Conservation (phyloP, 1,140 invertebrate genomes). For the Drosophila nigromelanica region DNA sequence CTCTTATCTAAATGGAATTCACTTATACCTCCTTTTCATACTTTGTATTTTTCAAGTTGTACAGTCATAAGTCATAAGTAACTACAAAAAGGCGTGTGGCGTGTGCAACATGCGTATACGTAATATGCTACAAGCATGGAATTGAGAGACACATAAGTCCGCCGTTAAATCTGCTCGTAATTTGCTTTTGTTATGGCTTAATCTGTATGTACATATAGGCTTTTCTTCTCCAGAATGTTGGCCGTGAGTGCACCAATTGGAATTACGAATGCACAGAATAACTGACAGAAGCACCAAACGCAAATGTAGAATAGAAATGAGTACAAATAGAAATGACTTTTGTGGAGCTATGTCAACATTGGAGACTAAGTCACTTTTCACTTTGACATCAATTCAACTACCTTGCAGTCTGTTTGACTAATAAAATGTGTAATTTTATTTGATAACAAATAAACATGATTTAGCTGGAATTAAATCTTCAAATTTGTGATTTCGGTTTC, state of each 20-base stretch:
- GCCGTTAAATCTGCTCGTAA: conserved; percentile 55
- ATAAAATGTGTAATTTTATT: too few relatives aligned
- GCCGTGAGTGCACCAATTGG: conserved; percentile 16
- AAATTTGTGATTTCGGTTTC: too few relatives aligned
- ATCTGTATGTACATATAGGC: conserved; percentile 34
- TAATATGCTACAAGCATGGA: conserved; percentile 36
- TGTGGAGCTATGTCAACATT: conserved; percentile 28
- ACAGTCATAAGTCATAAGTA: not conserved
- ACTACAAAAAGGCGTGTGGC: not conserved
- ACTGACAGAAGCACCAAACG: conserved; percentile 41
- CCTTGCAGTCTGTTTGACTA: not conserved
- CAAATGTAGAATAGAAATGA: conserved; percentile 38
- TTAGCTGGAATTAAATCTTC: too few relatives aligned
- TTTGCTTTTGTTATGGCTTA: conserved; percentile 60
- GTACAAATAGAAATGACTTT: conserved; percentile 12
- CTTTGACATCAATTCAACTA: not conserved
- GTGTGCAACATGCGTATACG: conserved; percentile 42
- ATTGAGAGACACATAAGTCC: conserved; percentile 27
- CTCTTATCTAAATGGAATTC: not conserved
- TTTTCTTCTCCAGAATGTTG: not conserved
- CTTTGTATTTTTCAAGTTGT: not conserved
- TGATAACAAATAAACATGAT: too few relatives aligned
- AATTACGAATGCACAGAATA: conserved; percentile 43
- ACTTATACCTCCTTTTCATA: not conserved
- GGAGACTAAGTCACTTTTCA: not conserved